phyloP scores from a whole-genome alignment of 2,797 vertebrate genomes.

The Uromys caudimaculatus region DNA sequence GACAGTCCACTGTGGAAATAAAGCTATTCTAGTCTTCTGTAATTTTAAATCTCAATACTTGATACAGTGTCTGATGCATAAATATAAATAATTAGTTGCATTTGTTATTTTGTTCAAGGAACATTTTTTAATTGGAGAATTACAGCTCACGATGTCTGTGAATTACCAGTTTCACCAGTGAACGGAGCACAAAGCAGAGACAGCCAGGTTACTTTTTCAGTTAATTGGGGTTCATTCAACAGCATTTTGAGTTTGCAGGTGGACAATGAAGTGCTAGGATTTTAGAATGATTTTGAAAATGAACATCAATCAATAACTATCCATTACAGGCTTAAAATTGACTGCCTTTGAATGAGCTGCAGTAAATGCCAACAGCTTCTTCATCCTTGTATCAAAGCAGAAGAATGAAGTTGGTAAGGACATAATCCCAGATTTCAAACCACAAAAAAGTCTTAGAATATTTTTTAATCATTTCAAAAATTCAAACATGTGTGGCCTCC shows the following conservation, averaged over 20 bases:
- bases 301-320: constrained; percentile 76
- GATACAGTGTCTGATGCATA: background rate
- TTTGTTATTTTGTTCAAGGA: background rate
- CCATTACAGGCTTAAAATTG: constrained; percentile 66
- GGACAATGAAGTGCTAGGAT: constrained; percentile 54
- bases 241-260: constrained; percentile 66
- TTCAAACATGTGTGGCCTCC: background rate
- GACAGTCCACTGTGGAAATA: background rate
- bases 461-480: constrained; percentile 48
- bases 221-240: constrained; percentile 36
- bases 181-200: background rate
- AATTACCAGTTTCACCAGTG: constrained; percentile 34
- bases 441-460: constrained; percentile 58
- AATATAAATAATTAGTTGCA: constrained; percentile 16
- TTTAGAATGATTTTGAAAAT: constrained; percentile 70
- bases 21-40: background rate
- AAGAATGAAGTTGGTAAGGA: constrained; percentile 44
- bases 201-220: constrained; percentile 56
- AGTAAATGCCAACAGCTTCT: constrained; percentile 50
- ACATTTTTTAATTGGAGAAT: background rate
- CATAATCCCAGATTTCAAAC: constrained; percentile 57
- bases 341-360: constrained; percentile 33
- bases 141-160: background rate
- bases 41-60: background rate
- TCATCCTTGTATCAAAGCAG: constrained; percentile 54